Evolutionary conservation across 2,888 invertebrate genomes (phyloP).

Genomic region (Dicycla oo): DNA sequence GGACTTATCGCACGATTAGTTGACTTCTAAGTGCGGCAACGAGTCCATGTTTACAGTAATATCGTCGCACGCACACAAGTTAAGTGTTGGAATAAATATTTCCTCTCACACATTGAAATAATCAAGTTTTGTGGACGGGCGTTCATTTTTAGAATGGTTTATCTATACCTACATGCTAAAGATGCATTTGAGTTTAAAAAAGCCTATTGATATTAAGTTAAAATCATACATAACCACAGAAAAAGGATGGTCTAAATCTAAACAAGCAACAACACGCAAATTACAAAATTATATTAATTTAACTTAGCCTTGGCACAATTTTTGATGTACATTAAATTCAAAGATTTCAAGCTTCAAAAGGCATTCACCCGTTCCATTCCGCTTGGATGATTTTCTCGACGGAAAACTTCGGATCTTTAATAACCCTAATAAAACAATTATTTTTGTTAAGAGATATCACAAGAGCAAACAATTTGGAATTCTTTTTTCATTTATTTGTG

Average conservation of each 20-base stretch:
- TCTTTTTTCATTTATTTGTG: not conserved
- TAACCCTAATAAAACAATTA: constrained; percentile 41
- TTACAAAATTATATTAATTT: constrained; percentile 21
- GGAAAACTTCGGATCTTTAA: constrained; percentile 36
- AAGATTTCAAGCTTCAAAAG: constrained; percentile 41
- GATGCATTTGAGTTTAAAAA: not conserved
- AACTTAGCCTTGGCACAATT: constrained; percentile 18
- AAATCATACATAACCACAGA: not conserved
- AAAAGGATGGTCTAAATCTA: not conserved
- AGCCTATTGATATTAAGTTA: not conserved
- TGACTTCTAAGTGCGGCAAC: too few species aligned
- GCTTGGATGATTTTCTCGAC: constrained; percentile 28
- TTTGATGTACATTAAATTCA: constrained; percentile 36
- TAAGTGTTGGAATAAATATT: too few species aligned
- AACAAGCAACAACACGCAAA: not conserved
- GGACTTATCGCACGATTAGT: too few species aligned
- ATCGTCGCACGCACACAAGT: too few species aligned
- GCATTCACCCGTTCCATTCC: constrained; percentile 34
- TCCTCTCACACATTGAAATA: too few species aligned
- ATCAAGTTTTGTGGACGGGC: too few species aligned
- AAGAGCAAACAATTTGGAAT: not conserved
- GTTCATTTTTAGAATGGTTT: too few species aligned
- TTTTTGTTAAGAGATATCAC: constrained; percentile 27
- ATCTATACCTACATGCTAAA: too few species aligned
- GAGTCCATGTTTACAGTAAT: too few species aligned